Percentiles rank a stretch among this genome's conserved stretches.
Conservation (phyloP, 2,888 invertebrate species). For the Cataglyphis rosenhaueri region DNA sequence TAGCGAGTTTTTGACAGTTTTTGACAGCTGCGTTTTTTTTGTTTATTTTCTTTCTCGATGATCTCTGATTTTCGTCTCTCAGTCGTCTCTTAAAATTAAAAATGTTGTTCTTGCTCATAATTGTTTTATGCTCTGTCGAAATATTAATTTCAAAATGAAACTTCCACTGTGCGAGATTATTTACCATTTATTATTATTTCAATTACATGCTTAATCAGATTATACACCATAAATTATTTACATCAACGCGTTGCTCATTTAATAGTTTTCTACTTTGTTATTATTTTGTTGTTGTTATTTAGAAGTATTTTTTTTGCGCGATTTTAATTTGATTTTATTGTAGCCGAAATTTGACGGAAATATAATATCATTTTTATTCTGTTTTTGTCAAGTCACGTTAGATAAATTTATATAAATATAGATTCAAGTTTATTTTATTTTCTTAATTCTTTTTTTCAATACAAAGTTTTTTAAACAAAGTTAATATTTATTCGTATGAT, state of each 20-base stretch:
- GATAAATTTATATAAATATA: neutral
- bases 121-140: constrained; percentile 45
- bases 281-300: neutral
- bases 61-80: neutral
- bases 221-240: constrained; percentile 6
- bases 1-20: constrained; percentile 63
- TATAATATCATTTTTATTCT: neutral
- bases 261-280: constrained; percentile 32
- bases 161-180: constrained; percentile 27
- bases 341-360: neutral
- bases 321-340: constrained; percentile 26
- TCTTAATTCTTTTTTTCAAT: neutral
- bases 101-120: constrained; percentile 54
- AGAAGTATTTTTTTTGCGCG: constrained; percentile 9
- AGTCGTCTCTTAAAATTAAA: constrained; percentile 62
- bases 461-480: neutral
- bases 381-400: neutral
- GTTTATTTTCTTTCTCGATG: constrained; percentile 9
- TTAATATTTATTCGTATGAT: neutral
- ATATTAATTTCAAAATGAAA: neutral
- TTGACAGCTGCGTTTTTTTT: constrained; percentile 60
- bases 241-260: constrained; percentile 23
- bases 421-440: constrained; percentile 1
- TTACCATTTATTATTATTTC: neutral
- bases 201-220: too few relatives aligned